These are phyloP conservation scores for Salmo trutta DNA, from an alignment of 2,797 vertebrate species.

Conservation along the genomic window DNA sequence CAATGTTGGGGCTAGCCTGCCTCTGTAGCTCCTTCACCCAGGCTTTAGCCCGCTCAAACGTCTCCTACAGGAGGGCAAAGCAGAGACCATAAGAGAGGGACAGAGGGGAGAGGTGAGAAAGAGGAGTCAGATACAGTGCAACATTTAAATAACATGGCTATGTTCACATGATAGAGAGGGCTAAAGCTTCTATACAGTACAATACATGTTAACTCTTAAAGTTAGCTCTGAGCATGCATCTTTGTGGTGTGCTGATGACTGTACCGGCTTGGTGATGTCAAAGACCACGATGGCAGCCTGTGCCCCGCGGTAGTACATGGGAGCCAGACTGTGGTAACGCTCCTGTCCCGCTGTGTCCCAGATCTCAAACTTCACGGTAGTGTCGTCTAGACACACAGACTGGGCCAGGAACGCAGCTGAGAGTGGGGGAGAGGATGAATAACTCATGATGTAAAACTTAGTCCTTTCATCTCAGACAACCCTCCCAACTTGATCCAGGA, in stretches of 20 bases:
- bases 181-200: not conserved
- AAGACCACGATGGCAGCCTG: slow-evolving; percentile 86
- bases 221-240: not conserved
- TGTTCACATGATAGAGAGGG: too few relatives aligned
- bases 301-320: slow-evolving; percentile 87
- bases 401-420: slow-evolving; percentile 84
- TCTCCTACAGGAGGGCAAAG: slow-evolving; percentile 68
- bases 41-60: slow-evolving; percentile 83
- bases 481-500: not conserved
- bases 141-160: not conserved
- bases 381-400: slow-evolving; percentile 85
- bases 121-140: not conserved
- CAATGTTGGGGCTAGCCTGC: slow-evolving; percentile 86
- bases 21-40: slow-evolving; percentile 88
- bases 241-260: not conserved
- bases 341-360: slow-evolving; percentile 88
- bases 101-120: not conserved
- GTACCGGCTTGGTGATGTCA: slow-evolving; percentile 85
- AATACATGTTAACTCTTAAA: not conserved
- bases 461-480: not conserved
- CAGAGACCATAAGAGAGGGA: not conserved
- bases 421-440: not conserved
- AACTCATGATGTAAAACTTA: not conserved
- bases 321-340: slow-evolving; percentile 85
- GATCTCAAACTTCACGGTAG: slow-evolving; percentile 88